Base-by-base conservation (phyloP, 2,113 vertebrate genomes). In the Clarias batrachus region DNA sequence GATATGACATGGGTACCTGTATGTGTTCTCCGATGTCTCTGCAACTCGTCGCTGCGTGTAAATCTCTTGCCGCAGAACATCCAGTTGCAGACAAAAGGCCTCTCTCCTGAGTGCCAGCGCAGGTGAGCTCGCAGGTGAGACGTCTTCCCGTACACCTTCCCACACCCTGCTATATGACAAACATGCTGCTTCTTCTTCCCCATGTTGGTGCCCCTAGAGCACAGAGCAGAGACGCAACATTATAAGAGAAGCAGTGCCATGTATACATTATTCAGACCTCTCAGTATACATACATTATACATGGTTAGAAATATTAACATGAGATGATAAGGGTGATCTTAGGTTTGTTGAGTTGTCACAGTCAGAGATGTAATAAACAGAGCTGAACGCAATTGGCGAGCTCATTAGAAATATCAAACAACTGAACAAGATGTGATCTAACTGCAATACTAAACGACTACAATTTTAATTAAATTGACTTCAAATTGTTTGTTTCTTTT, bases 171-270 rank as follows among this genome's bases (percentile, higher is more conserved):
- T 88, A 99, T 99, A 93, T 99, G 98, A 94, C 98, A 99, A 93
- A 99, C 97, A 93, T 99, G 98, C 92, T 98, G 97, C 93, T 99
- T 99, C 94, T 99, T 99, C 93, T 99, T 99, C 85, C 98, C 98
- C 91, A 96, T 94, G 94, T 95, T 96, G 88, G 97, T 96, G 84
- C 97, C 98, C 94, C 97, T 99, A 93, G 91, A 80, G 93, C 92
- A 90, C 52, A 92, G 81, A 2, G 83, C 21, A 71, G 5, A 82
- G 19, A 63, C 37, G 65, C 21, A 59, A 33, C 33, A 25, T 83
- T 81, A 81, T 11, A 87, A 4, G 21, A 5, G 77, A 52, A 57
- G 56, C 66, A 73, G 6, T 19, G 37, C 27, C 79, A 83, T 10
- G 2, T 65, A 71, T 17, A 62, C 19, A 73, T 65, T 41, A 77